phyloP scores from a whole-genome alignment of 1,140 invertebrate genomes.

The Lepidotrigona ventralis region DNA sequence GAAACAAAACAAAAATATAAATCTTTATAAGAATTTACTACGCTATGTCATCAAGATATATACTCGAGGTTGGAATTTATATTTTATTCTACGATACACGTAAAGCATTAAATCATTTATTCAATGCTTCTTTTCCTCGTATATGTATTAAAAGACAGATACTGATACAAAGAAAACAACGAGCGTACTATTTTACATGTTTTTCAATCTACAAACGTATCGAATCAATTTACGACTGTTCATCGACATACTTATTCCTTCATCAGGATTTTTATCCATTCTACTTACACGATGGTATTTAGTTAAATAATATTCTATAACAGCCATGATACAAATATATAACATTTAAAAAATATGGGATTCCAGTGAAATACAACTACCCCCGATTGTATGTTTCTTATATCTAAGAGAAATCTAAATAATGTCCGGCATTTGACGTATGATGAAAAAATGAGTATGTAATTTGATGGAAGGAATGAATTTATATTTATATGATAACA shows the following conservation, averaged over 20 bases:
- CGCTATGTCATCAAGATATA: background rate
- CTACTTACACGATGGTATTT: constrained; percentile 19
- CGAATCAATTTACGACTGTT: background rate
- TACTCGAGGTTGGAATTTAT: constrained; percentile 10
- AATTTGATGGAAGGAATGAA: constrained; percentile 35
- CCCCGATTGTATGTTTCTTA: constrained; percentile 5
- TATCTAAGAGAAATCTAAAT: constrained; percentile 11
- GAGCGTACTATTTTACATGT: constrained; percentile 23
- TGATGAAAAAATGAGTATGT: constrained; percentile 37
- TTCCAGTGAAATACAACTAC: constrained; percentile 9
- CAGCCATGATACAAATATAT: constrained; percentile 39
- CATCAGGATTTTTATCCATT: background rate
- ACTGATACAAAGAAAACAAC: constrained; percentile 23
- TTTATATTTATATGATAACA: constrained; percentile 23
- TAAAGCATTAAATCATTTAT: constrained; percentile 34
- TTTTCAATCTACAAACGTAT: constrained; percentile 20
- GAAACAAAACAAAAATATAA: background rate
- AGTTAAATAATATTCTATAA: constrained; percentile 29
- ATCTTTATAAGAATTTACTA: background rate
- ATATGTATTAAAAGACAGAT: constrained; percentile 30
- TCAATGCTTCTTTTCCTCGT: constrained; percentile 8
- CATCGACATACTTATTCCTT: constrained; percentile 22
- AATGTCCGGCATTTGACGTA: background rate
- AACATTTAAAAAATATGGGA: constrained; percentile 52
- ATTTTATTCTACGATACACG: constrained; percentile 17